These are phyloP conservation scores for Moxostoma hubbsi DNA, from an alignment of 2,797 vertebrate genomes.

Conservation along the genomic window DNA sequence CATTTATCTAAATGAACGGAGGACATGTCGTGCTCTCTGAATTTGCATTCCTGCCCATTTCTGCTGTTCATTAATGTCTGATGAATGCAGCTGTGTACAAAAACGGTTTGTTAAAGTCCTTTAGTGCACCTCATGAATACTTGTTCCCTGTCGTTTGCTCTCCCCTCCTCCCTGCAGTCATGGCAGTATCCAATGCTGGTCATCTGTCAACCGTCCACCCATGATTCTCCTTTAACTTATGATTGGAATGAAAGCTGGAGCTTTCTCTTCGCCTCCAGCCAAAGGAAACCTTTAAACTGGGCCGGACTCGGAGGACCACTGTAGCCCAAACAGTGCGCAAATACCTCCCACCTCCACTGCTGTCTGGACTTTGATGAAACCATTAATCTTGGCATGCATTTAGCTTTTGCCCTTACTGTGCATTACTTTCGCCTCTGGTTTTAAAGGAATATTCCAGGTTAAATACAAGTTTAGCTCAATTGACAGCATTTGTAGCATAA, in stretches of 20 bases:
- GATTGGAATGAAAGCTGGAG: constrained; percentile 44
- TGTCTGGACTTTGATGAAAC: constrained; percentile 27
- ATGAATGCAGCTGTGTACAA: constrained; percentile 68
- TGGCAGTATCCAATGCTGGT: constrained; percentile 59
- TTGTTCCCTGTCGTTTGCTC: constrained; percentile 50
- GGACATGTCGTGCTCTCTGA: constrained; percentile 24
- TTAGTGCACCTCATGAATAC: constrained; percentile 69
- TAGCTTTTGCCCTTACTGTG: constrained; percentile 12
- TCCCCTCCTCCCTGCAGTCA: constrained; percentile 37
- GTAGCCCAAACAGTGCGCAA: constrained; percentile 50
- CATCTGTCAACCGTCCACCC: constrained; percentile 69
- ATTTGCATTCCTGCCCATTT: constrained; percentile 70
- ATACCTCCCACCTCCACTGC: constrained; percentile 24
- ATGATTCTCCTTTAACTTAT: constrained; percentile 65
- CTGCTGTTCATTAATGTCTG: constrained; percentile 73
- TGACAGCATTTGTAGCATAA: too few species aligned
- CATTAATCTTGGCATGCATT: constrained; percentile 12
- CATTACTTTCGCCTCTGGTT: background rate
- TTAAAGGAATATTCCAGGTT: background rate
- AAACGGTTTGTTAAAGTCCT: constrained; percentile 73
- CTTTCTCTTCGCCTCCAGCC: constrained; percentile 56
- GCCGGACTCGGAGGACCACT: constrained; percentile 43
- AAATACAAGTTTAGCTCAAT: too few species aligned
- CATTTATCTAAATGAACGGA: constrained; percentile 40
- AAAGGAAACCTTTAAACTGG: constrained; percentile 57